Base-by-base conservation (phyloP, 2,888 invertebrate species). In the Campoplex capitator region DNA sequence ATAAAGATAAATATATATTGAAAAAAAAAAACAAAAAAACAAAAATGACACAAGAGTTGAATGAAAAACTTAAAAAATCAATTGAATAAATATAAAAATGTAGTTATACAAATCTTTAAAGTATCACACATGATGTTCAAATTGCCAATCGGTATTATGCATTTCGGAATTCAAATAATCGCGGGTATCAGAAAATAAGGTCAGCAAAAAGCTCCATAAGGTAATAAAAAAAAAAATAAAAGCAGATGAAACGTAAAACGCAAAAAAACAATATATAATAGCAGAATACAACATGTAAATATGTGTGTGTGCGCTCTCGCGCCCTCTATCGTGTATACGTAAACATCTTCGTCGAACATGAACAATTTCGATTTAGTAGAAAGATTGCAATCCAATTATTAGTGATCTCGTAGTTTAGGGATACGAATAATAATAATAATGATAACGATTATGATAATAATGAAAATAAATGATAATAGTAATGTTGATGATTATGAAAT, bases 251-350 rank as follows among this genome's bases (percentile, higher is more conserved):
- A 70, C 48, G 23, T 76, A 35, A 48, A 67, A 42, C 13, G 42
- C 18, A 38, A 71, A 71, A 35, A 28, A 48, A 56, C 35, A 45
- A 54, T 32, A 16, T 62, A 32, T 32, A 65, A 71, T 65, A 51
- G n/a, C 2, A 28, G 62, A 75, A 84, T 88, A 80, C 88, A 77
- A 76, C 51, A 58, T 76, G 77, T 85, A 67, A 32, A 76, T 48
- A 84, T 85, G 51, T 83, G 84, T 87, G 86, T 88, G 83, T 56
- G 88, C 81, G 51, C 58, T 23, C 23, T 65, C 67, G 18, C 67
- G 80, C 75, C 54, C 56, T 62, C 73, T 65, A 76, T 80, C 62
- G 32, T 65, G 54, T 76, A 88, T 73, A 73, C 48, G 83, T 68
- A 9, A 54, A 45, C n/a, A 83, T 78, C 48, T 74, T 74, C 67